Evolutionary conservation across 2,113 vertebrate genomes (phyloP), one percentile per base, ranked within the genome.

Genomic region (Maccullochella peelii): DNA sequence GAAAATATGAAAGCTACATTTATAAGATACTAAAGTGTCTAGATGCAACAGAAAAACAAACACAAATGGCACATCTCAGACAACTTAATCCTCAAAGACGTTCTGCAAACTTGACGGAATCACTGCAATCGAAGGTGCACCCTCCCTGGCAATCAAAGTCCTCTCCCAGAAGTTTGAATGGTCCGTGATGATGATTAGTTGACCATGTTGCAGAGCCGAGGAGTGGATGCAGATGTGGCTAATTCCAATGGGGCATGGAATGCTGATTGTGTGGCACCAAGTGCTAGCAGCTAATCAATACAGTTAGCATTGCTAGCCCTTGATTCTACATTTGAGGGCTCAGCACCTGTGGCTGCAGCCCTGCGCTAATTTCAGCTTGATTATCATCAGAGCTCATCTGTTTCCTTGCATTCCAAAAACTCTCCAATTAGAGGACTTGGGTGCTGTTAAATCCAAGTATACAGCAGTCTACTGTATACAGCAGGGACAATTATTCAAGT

Each of bases 231-330:
- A 94, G 88, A 91, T 91, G 93, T 79, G 84, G 40, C 84, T 91
- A 77, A 88, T 90, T 92, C 80, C 79, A 65, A 30, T 61, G 16
- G 65, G 33, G 68, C 61, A 49, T 50, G 30, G 47, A 78, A 86
- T 61, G 85, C 78, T 95, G 92, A 94, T 94, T 94, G 87, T 85
- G 70, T 66, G 50, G 71, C 75, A 81, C 79, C 67, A 58, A 88
- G 88, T 89, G 85, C 78, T 80, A 86, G 84, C 83, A 55, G 79
- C 81, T 91, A 92, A 95, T 95, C 89, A 94, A 91, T 91, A 86
- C 77, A 6, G 76, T 81, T 75, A 84, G 80, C 70, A 71, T 44
- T 3, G 86, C 84, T 86, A 80, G 83, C 79, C 80, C 79, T 70
- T 15, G 10, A 71, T 58, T 58, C 61, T 65, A 61, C 66, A 42